Evolutionary conservation across 2,113 vertebrate species (phyloP).

Genomic region (Panthera tigris): DNA sequence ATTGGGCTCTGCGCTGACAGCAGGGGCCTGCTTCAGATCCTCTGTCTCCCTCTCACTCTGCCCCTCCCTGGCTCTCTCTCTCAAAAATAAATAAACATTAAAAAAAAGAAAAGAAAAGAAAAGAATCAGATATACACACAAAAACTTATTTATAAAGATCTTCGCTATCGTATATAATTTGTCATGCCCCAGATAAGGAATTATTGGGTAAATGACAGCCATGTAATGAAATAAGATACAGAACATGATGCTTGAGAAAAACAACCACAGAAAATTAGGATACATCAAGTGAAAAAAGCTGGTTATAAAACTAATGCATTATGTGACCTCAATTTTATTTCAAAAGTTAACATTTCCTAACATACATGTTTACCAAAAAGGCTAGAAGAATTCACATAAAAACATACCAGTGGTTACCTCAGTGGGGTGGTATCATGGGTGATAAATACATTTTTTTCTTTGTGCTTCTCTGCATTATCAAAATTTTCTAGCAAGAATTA

Average conservation of each 20-base stretch:
- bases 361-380: neutral
- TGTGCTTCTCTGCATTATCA: neutral
- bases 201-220: neutral
- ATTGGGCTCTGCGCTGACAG: too few relatives aligned
- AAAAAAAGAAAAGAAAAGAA: too few relatives aligned
- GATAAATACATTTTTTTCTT: neutral
- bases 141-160: neutral
- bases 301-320: neutral
- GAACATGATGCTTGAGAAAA: neutral
- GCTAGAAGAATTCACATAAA: neutral
- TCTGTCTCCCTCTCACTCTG: too few relatives aligned
- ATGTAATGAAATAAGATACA: neutral
- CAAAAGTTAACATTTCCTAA: neutral
- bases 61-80: too few relatives aligned
- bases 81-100: too few relatives aligned
- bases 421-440: neutral
- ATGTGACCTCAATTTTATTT: constrained; percentile 20
- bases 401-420: neutral
- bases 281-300: neutral
- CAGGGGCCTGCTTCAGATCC: too few relatives aligned
- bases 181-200: neutral
- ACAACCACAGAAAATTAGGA: neutral
- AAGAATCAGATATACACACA: neutral
- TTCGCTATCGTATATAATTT: neutral
- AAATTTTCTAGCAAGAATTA: neutral